A percentile compares a stretch with the other conserved stretches of the same genome.
Conservation (phyloP, 2,888 invertebrate species). For the Nemoura dubitans region DNA sequence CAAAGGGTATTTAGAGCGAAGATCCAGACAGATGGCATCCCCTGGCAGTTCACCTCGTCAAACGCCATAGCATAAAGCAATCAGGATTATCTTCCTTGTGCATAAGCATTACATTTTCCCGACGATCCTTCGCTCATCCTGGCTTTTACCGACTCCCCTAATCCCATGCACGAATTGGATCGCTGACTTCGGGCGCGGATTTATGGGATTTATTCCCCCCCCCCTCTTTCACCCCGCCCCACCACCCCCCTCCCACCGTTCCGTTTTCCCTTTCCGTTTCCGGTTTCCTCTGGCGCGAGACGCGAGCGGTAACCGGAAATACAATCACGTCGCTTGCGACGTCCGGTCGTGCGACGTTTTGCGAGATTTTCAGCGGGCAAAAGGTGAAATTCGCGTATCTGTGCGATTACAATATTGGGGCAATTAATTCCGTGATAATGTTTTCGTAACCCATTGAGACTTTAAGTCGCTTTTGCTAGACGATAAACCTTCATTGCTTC, state of each 20-base stretch:
- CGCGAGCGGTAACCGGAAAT: neutral
- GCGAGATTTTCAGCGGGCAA: neutral
- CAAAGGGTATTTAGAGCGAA: too few species aligned
- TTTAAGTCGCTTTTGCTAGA: too few species aligned
- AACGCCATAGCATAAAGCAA: too few species aligned
- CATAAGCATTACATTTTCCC: neutral
- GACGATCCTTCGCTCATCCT: neutral
- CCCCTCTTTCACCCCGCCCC: neutral
- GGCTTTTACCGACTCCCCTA: neutral
- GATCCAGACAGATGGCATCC: too few species aligned
- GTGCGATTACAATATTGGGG: neutral
- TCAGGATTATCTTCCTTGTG: too few species aligned
- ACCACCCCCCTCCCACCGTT: neutral
- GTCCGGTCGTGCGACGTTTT: neutral
- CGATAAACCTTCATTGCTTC: too few species aligned
- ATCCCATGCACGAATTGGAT: neutral
- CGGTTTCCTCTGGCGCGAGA: neutral
- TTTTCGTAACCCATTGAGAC: too few species aligned
- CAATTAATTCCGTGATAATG: too few species aligned
- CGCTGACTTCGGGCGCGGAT: neutral
- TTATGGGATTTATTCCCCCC: neutral
- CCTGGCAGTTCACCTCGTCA: too few species aligned
- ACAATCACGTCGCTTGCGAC: neutral
- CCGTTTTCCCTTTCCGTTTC: neutral
- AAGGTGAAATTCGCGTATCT: neutral